A percentile compares a stretch with the other conserved stretches of the same genome.
phyloP scores from a whole-genome alignment of 2,888 invertebrate genomes.

The Rhabditoides inermis region DNA sequence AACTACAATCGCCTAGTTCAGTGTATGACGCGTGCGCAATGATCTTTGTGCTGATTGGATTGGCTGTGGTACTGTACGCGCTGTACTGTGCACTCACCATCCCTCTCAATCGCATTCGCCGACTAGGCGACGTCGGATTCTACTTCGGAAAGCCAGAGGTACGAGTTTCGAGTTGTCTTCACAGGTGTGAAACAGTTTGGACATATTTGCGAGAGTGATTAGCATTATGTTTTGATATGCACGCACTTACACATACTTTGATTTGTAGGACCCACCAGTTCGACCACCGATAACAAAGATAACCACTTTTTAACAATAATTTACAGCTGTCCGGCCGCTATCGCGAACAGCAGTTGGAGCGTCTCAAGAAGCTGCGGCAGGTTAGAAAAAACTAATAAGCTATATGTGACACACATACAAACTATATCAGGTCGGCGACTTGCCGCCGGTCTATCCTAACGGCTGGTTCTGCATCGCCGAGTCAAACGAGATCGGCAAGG shows the following conservation, averaged over 20 bases:
- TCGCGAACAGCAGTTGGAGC: conserved; percentile 23
- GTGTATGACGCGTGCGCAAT: too few relatives aligned
- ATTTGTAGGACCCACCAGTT: too few relatives aligned
- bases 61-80: too few relatives aligned
- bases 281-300: neutral
- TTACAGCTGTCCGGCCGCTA: conserved; percentile 24
- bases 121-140: conserved; percentile 26
- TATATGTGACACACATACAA: neutral
- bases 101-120: conserved; percentile 25
- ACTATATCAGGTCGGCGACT: conserved; percentile 57
- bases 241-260: too few relatives aligned
- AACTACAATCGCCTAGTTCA: too few relatives aligned
- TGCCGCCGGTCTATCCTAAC: conserved; percentile 79
- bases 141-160: conserved; percentile 28
- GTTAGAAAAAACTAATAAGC: neutral
- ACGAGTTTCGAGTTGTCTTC: neutral
- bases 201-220: too few relatives aligned
- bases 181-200: neutral
- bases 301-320: neutral
- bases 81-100: too few relatives aligned
- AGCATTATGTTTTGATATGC: too few relatives aligned
- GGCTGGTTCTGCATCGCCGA: conserved; percentile 78
- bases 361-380: conserved; percentile 18
- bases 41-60: too few relatives aligned
- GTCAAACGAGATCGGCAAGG: conserved; percentile 60